These are phyloP conservation scores for Chloroclystis v-ata DNA, from an alignment of 2,888 invertebrate species.

Conservation along the genomic window DNA sequence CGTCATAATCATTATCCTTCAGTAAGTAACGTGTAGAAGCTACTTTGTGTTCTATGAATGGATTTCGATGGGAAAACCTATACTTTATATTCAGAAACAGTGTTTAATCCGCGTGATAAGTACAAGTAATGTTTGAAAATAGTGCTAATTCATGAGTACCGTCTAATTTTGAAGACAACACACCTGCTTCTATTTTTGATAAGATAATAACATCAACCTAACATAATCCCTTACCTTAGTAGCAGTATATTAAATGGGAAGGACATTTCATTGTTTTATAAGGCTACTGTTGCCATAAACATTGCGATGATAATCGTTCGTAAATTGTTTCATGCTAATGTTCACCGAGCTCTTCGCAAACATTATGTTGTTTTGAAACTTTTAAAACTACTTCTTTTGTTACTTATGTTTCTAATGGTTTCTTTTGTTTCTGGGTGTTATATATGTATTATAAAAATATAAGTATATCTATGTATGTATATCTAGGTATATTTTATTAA, in stretches of 20 bases:
- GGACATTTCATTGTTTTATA: conserved; percentile 15
- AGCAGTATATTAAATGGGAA: too few relatives aligned
- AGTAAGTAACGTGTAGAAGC: conserved; percentile 1
- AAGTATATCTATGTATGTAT: too few relatives aligned
- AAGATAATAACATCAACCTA: too few relatives aligned
- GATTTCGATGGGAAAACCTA: conserved; percentile 6
- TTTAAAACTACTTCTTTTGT: too few relatives aligned
- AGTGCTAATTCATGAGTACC: conserved; percentile 4
- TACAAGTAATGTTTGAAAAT: conserved; percentile 1
- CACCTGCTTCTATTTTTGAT: too few relatives aligned
- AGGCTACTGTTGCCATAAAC: conserved; percentile 10
- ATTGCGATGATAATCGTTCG: conserved; percentile 11
- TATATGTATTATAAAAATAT: too few relatives aligned
- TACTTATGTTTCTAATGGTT: too few relatives aligned
- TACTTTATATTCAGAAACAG: neutral
- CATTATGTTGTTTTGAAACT: too few relatives aligned
- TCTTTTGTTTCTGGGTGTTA: neutral
- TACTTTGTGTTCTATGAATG: conserved; percentile 9
- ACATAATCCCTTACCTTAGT: too few relatives aligned
- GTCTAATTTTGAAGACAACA: neutral
- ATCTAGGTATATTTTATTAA: too few relatives aligned
- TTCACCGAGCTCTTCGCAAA: conserved; percentile 8
- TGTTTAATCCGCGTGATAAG: conserved; percentile 8
- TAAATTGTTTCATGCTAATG: conserved; percentile 10
- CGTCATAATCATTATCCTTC: conserved; percentile 11